Evolutionary conservation across 2,888 invertebrate genomes (phyloP), one percentile per base, ranked within the genome.

Genomic region (Parelbella ahira): DNA sequence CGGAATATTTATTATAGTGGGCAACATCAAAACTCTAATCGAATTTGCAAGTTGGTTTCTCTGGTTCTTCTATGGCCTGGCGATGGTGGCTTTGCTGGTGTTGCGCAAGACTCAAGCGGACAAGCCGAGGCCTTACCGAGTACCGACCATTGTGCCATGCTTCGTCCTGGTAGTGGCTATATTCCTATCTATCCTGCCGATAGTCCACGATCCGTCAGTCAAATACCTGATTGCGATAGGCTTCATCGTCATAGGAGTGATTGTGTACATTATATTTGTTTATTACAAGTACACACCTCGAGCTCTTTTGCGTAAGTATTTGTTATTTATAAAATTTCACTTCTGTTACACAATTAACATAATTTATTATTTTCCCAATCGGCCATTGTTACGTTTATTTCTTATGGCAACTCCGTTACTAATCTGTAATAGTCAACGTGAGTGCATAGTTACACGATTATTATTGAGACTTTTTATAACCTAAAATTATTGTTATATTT

Each of bases 21-120:
- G 94, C 39, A 90, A 94, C 70, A 94, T 96, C 44, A 88, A 89
- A 32, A 90, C 91, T 1, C 84, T 96, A 6, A 96, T 96, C 51
- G 93, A 95, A 58, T 94, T 96, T 67, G 94, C 94, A 25, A 95
- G 94, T 68, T 96, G 96, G 86, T 90, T 95, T 48, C 92, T 94
- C 10, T 96, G 96, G 96, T 90, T 95, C 47, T 95, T 95, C 78
- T 96, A 96, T 68, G 96, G 95, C 0, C 73, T 92, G 0, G 94
- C 95, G 0, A 94, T 96, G 93, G 88, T 93, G 0, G 92, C 95
- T 0, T 79, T 96, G 8, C 70, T 96, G 19, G 89, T 94, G 0
- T 79, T 96, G 59, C 75, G 96, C 29, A 91, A 73, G 56, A 94
- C 93, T 0, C 92, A 91, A 62, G 90, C 91, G 2, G 73, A 92